A percentile compares a stretch with the other conserved stretches of the same genome.
phyloP scores from a whole-genome alignment of 2,888 invertebrate species.

The Sinhomidia bicolor region DNA sequence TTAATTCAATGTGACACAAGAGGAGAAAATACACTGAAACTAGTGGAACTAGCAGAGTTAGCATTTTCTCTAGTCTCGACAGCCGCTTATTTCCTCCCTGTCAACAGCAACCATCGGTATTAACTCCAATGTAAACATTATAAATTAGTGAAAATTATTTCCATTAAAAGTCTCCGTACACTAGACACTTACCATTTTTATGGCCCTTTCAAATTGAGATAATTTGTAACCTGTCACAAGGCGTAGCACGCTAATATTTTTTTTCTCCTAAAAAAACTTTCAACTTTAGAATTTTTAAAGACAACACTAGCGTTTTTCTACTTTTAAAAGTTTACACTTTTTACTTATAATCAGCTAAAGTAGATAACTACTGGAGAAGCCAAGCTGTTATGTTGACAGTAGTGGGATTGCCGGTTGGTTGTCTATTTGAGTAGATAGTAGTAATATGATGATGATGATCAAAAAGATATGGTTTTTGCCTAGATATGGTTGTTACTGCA shows the following conservation, averaged over 20 bases:
- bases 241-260: too few relatives aligned
- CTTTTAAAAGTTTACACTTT: neutral
- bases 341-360: conserved; percentile 8
- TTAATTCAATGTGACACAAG: conserved; percentile 39
- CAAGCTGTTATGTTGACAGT: neutral
- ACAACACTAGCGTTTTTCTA: neutral
- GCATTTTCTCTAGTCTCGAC: neutral
- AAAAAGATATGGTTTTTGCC: neutral
- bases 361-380: neutral
- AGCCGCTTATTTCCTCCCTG: conserved; percentile 11
- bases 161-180: conserved; percentile 18
- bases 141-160: conserved; percentile 54
- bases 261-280: neutral
- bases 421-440: neutral
- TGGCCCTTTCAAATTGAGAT: neutral
- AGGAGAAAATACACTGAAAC: neutral
- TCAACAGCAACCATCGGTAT: conserved; percentile 21
- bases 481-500: neutral
- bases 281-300: too few relatives aligned
- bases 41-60: neutral
- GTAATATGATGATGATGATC: too few relatives aligned
- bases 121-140: conserved; percentile 55
- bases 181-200: conserved; percentile 62
- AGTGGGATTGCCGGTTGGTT: neutral
- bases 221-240: conserved; percentile 55